A percentile compares a stretch with the other conserved stretches of the same genome.
phyloP scores from a whole-genome alignment of 2,113 vertebrate genomes.

The Pelodiscus sinensis region DNA sequence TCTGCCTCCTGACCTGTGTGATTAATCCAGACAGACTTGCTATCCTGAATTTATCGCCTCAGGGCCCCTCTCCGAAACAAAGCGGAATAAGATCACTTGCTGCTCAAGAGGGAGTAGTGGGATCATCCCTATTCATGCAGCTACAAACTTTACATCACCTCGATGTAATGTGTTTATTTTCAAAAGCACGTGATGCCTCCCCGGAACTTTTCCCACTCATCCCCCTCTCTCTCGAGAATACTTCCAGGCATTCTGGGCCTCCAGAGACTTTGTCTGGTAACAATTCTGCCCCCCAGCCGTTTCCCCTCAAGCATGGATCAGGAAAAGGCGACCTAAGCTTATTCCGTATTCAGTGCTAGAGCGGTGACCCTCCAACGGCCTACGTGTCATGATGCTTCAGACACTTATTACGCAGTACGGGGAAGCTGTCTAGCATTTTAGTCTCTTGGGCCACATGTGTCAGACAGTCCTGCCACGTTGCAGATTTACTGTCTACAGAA shows the following conservation, averaged over 20 bases:
- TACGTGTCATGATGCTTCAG: neutral
- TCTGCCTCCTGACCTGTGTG: neutral
- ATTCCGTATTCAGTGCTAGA: neutral
- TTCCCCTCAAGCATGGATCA: neutral
- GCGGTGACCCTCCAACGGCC: neutral
- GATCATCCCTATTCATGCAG: neutral
- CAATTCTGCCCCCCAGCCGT: neutral
- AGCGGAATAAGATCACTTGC: neutral
- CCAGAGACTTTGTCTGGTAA: too few species aligned
- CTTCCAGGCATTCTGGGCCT: neutral
- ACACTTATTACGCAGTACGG: neutral
- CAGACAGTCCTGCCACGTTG: neutral
- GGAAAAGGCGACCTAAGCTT: neutral
- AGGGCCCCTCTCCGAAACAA: neutral
- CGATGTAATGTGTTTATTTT: neutral
- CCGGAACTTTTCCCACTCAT: neutral
- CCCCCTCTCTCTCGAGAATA: neutral
- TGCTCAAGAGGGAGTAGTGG: rapidly evolving
- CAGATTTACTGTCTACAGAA: neutral
- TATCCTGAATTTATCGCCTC: neutral
- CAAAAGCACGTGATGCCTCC: neutral
- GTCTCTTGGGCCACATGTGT: rapidly evolving
- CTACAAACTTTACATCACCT: neutral
- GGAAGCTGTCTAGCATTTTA: neutral
- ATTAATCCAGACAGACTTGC: rapidly evolving